phyloP scores from a whole-genome alignment of 2,113 vertebrate species.

The Macroglossus sobrinus region DNA sequence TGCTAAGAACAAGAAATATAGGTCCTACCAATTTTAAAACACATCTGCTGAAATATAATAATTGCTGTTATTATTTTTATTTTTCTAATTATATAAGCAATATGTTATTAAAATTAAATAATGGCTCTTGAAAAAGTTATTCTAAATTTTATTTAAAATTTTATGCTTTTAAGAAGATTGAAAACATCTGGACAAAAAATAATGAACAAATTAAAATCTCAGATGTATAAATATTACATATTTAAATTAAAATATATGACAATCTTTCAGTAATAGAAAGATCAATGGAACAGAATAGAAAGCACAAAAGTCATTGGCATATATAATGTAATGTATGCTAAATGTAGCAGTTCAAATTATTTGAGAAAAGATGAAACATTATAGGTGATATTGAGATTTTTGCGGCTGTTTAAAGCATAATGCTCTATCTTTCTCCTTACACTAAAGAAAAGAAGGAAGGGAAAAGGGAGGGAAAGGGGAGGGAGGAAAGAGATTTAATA shows the following conservation, averaged over 20 bases:
- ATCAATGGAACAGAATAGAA: not conserved
- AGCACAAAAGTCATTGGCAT: not conserved
- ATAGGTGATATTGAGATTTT: not conserved
- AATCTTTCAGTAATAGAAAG: not conserved
- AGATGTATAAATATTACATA: not conserved
- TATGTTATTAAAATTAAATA: not conserved
- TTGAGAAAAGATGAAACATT: not conserved
- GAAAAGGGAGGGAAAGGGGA: fast-evolving
- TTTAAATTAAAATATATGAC: not conserved
- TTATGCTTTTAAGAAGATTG: not conserved
- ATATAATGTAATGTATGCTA: not conserved
- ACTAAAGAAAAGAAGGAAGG: not conserved
- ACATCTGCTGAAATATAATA: not conserved
- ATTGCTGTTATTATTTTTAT: not conserved
- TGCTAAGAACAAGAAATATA: not conserved
- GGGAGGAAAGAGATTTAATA: not conserved
- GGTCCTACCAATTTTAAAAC: not conserved
- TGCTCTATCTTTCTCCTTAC: not conserved
- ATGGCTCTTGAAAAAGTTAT: not conserved
- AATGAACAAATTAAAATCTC: not conserved
- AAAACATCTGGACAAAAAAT: not conserved
- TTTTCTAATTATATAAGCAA: not conserved
- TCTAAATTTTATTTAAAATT: not conserved
- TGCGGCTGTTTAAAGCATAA: not conserved
- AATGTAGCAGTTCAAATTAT: not conserved